These are phyloP conservation scores for Podarcis siculus DNA, from an alignment of 2,797 vertebrate genomes.

Conservation along the genomic window DNA sequence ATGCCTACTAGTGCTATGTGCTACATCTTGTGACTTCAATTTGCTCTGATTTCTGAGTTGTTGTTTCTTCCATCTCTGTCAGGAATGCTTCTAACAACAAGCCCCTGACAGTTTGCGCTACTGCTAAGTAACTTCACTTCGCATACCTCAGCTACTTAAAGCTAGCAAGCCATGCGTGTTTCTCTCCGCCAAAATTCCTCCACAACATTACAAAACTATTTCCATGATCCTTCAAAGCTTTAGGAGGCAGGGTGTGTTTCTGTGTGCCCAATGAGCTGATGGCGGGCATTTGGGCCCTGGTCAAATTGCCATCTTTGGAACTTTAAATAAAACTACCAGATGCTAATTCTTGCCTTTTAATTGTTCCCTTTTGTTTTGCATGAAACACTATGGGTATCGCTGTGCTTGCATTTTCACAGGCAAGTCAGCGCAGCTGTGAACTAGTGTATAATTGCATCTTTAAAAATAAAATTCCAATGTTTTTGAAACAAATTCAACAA, in stretches of 20 bases:
- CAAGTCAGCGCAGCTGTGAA: not conserved
- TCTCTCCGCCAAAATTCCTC: not conserved
- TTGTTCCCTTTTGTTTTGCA: not conserved
- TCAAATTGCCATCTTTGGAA: not conserved
- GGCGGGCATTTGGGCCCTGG: not conserved
- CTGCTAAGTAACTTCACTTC: not conserved
- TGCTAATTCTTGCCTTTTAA: not conserved
- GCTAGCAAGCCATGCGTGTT: not conserved
- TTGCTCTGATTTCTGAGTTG: not conserved
- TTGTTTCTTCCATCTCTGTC: not conserved
- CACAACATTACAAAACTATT: slow-evolving; percentile 6
- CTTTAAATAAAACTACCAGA: not conserved
- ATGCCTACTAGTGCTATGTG: not conserved
- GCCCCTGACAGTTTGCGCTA: not conserved
- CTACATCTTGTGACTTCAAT: not conserved
- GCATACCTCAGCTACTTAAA: not conserved
- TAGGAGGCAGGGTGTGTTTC: not conserved
- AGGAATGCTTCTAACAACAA: not conserved
- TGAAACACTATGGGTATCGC: not conserved
- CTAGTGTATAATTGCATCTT: not conserved
- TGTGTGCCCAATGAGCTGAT: not conserved
- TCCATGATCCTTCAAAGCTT: not conserved
- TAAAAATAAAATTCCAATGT: not conserved
- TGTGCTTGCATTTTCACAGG: not conserved
- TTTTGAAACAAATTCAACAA: not conserved